A percentile compares a stretch with the other conserved stretches of the same genome.
phyloP scores from a whole-genome alignment of 2,797 vertebrate genomes.

The Squalus acanthias region DNA sequence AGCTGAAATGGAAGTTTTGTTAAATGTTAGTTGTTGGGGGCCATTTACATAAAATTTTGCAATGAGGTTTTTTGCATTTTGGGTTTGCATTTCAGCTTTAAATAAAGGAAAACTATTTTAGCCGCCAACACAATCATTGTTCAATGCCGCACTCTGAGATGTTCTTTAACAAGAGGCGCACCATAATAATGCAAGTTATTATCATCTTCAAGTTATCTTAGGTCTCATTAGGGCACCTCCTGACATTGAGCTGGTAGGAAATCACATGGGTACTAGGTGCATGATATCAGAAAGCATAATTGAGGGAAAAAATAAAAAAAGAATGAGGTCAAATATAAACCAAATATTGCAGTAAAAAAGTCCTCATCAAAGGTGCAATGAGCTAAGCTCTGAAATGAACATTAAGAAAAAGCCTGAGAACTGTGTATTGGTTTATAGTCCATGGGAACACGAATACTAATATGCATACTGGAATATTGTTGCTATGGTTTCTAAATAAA shows the following conservation, averaged over 20 bases:
- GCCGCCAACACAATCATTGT: background rate
- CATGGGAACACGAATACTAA: background rate
- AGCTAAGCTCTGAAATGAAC: background rate
- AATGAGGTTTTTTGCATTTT: background rate
- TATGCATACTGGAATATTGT: background rate
- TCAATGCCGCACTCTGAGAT: background rate
- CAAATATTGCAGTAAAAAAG: background rate
- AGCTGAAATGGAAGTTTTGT: background rate
- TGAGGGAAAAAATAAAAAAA: background rate
- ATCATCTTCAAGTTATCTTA: background rate
- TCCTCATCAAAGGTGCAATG: background rate
- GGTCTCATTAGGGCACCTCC: background rate
- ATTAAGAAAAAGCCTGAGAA: background rate
- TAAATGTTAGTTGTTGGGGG: background rate
- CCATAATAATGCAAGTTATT: background rate
- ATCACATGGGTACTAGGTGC: background rate
- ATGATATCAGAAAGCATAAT: background rate
- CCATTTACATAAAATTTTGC: background rate
- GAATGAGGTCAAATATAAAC: background rate
- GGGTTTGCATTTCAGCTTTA: background rate
- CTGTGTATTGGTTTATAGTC: background rate
- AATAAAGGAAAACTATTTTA: background rate
- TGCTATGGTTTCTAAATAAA: conserved; percentile 33
- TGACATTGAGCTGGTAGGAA: background rate
- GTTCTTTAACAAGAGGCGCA: background rate